Evolutionary conservation across 2,888 invertebrate genomes (phyloP).

Genomic region (Coleophora deauratella): DNA sequence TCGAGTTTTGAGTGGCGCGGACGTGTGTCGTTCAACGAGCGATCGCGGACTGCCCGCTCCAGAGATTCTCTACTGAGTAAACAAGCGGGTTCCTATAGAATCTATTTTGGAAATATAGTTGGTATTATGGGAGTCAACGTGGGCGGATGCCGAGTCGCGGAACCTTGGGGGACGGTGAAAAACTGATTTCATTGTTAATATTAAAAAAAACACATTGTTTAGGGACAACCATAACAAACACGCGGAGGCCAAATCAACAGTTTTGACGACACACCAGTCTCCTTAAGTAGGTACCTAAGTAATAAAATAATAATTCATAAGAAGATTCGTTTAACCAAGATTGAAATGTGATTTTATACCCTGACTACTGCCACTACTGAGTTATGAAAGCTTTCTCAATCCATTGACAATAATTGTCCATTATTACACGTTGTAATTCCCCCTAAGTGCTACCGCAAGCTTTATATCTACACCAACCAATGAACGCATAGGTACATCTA

Average conservation of each 20-base stretch:
- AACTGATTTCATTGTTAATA: background rate
- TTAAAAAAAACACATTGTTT: no score
- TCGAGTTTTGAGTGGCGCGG: constrained; percentile 42
- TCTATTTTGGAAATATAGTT: constrained; percentile 72
- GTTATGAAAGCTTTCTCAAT: no score
- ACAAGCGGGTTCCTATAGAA: constrained; percentile 68
- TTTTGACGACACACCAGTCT: no score
- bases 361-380: no score
- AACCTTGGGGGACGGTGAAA: constrained; percentile 41
- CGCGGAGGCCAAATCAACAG: no score
- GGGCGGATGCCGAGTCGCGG: constrained; percentile 46
- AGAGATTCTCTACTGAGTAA: constrained; percentile 58
- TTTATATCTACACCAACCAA: background rate
- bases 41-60: constrained; percentile 61
- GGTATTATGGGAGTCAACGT: constrained; percentile 53
- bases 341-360: no score
- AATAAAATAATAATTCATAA: no score
- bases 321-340: no score
- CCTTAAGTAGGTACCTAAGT: no score
- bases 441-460: background rate
- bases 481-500: background rate
- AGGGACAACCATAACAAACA: no score
- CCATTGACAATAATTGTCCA: no score
- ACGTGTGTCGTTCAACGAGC: constrained; percentile 55
- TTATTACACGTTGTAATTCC: background rate